These are phyloP conservation scores for Lymantria dispar DNA, from an alignment of 2,888 invertebrate species.

Conservation along the genomic window DNA sequence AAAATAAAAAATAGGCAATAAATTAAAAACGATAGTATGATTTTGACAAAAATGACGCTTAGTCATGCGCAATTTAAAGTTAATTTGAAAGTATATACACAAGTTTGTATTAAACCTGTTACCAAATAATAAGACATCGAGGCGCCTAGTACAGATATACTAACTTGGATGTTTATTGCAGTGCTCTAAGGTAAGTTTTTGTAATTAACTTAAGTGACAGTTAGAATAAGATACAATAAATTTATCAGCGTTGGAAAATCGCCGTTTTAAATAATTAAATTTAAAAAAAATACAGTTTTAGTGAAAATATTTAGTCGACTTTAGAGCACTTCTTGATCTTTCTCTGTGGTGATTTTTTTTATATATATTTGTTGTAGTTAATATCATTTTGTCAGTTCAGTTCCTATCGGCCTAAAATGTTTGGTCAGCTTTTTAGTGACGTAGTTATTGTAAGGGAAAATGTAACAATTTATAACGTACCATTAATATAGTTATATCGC, in stretches of 20 bases:
- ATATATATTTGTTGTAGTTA: slow-evolving; percentile 36
- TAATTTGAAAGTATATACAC: too few relatives aligned
- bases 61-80: too few relatives aligned
- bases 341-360: slow-evolving; percentile 42
- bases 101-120: background rate
- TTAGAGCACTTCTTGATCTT: slow-evolving; percentile 53
- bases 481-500: slow-evolving; percentile 70
- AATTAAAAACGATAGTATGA: too few relatives aligned
- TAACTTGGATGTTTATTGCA: slow-evolving; percentile 56
- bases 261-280: slow-evolving; percentile 23
- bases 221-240: slow-evolving; percentile 51
- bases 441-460: slow-evolving; percentile 45
- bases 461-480: slow-evolving; percentile 62
- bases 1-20: too few relatives aligned
- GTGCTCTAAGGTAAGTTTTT: slow-evolving; percentile 63
- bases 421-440: slow-evolving; percentile 65
- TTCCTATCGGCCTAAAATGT: slow-evolving; percentile 78
- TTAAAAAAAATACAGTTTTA: slow-evolving; percentile 9
- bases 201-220: slow-evolving; percentile 68
- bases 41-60: too few relatives aligned
- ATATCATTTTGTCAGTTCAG: slow-evolving; percentile 51
- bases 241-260: slow-evolving; percentile 39
- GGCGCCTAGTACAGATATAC: slow-evolving; percentile 35
- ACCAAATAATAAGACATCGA: slow-evolving; percentile 21
- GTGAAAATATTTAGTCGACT: slow-evolving; percentile 33